phyloP scores from a whole-genome alignment of 2,797 vertebrate genomes.

The Hippocampus kuda region DNA sequence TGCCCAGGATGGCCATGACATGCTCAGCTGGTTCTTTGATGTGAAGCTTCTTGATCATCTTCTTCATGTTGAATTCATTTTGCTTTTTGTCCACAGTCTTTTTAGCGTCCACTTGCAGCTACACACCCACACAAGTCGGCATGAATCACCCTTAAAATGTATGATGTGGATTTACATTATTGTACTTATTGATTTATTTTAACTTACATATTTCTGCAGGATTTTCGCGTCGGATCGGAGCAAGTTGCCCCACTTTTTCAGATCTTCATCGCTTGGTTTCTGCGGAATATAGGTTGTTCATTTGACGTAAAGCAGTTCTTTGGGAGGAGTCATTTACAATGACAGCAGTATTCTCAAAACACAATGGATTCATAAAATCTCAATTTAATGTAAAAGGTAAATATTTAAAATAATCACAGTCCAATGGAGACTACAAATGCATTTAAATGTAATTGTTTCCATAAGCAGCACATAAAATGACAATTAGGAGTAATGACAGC shows the following conservation, averaged over 20 bases:
- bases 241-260: slow-evolving; percentile 43
- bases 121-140: slow-evolving; percentile 6
- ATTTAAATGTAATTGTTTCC: background rate
- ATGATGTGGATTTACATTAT: background rate
- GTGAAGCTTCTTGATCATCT: slow-evolving; percentile 73
- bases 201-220: slow-evolving; percentile 57
- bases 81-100: slow-evolving; percentile 62
- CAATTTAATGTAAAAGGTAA: background rate
- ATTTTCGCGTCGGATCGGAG: slow-evolving; percentile 27
- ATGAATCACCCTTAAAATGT: background rate
- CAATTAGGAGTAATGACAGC: background rate
- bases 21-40: slow-evolving; percentile 75
- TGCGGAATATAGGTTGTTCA: slow-evolving; percentile 17
- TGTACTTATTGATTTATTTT: background rate
- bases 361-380: background rate
- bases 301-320: background rate
- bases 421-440: background rate
- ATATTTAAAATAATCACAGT: too few species aligned
- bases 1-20: slow-evolving; percentile 77
- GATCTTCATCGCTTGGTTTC: slow-evolving; percentile 30
- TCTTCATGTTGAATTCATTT: slow-evolving; percentile 75
- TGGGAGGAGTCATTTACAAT: background rate
- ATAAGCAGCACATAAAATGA: background rate
- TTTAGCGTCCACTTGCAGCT: slow-evolving; percentile 28
- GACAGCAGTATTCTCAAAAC: background rate